Conservation (phyloP, 2,113 vertebrate genomes). For the Gambusia affinis region DNA sequence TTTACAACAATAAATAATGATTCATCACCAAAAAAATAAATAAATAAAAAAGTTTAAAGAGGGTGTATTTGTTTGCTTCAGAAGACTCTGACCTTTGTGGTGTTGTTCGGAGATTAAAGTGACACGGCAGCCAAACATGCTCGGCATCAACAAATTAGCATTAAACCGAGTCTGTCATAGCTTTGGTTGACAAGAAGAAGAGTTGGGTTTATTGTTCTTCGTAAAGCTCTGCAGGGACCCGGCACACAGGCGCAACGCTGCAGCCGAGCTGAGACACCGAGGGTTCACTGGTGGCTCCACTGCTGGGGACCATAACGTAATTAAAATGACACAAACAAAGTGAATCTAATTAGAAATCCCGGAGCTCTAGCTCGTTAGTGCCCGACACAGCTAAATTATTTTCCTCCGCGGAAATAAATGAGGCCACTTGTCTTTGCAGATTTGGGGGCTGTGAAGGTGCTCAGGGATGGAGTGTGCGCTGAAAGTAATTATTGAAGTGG, state of each 20-base stretch:
- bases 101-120: slow-evolving; percentile 70
- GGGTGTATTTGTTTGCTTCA: slow-evolving; percentile 71
- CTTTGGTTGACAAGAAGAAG: slow-evolving; percentile 49
- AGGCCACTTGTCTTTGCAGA: slow-evolving; percentile 86
- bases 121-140: slow-evolving; percentile 62
- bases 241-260: slow-evolving; percentile 25
- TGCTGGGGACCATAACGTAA: slow-evolving; percentile 85
- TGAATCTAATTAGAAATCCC: slow-evolving; percentile 92
- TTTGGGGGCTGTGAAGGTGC: slow-evolving; percentile 72
- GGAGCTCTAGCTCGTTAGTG: slow-evolving; percentile 86
- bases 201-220: slow-evolving; percentile 55
- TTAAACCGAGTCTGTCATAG: slow-evolving; percentile 52
- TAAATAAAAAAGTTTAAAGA: slow-evolving; percentile 66
- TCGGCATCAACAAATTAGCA: slow-evolving; percentile 71
- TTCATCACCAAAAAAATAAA: slow-evolving; percentile 63
- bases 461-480: slow-evolving; percentile 53
- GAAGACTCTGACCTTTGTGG: slow-evolving; percentile 69
- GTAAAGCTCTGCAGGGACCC: slow-evolving; percentile 58
- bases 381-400: slow-evolving; percentile 88
- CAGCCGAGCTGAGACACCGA: slow-evolving; percentile 72
- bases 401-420: slow-evolving; percentile 87
- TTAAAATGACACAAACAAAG: slow-evolving; percentile 94
- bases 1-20: slow-evolving; percentile 76
- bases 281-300: slow-evolving; percentile 79
- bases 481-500: slow-evolving; percentile 76